Conservation (phyloP, 2,888 invertebrate genomes). For the Sinohyriopsis cumingii region DNA sequence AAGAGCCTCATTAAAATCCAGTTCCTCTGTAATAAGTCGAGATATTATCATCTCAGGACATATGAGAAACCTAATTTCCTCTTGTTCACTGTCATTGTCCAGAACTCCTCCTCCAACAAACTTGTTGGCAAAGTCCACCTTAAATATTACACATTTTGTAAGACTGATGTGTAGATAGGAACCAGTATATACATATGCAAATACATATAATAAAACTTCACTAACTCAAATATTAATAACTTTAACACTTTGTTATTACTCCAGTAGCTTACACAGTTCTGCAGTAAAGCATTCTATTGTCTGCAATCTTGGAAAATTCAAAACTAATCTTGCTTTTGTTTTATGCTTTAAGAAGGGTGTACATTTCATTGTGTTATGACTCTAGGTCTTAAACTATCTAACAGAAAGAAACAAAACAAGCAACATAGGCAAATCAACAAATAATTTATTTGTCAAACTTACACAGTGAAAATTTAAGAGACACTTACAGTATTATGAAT, state of each 20-base stretch:
- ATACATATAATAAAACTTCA: too few relatives aligned
- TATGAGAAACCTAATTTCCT: conserved; percentile 96
- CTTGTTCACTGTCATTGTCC: conserved; percentile 92
- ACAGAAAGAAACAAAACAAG: too few relatives aligned
- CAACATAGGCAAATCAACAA: too few relatives aligned
- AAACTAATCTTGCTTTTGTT: too few relatives aligned
- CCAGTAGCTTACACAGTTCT: not conserved
- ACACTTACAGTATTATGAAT: too few relatives aligned
- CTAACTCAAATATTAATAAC: not conserved
- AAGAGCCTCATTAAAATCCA: conserved; percentile 87
- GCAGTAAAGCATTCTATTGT: too few relatives aligned
- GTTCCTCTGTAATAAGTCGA: conserved; percentile 85
- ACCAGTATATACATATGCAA: not conserved
- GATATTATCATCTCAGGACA: conserved; percentile 93
- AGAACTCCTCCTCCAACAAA: conserved; percentile 94
- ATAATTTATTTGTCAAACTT: too few relatives aligned
- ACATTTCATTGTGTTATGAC: too few relatives aligned
- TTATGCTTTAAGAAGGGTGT: too few relatives aligned
- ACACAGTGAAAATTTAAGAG: too few relatives aligned
- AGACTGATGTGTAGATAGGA: not conserved
- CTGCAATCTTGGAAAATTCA: too few relatives aligned
- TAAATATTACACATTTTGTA: conserved; percentile 63
- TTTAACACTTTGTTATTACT: not conserved
- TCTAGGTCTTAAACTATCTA: too few relatives aligned
- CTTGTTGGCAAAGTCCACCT: conserved; percentile 97